Conservation (phyloP, 2,113 vertebrate species). For the Aegypius monachus region DNA sequence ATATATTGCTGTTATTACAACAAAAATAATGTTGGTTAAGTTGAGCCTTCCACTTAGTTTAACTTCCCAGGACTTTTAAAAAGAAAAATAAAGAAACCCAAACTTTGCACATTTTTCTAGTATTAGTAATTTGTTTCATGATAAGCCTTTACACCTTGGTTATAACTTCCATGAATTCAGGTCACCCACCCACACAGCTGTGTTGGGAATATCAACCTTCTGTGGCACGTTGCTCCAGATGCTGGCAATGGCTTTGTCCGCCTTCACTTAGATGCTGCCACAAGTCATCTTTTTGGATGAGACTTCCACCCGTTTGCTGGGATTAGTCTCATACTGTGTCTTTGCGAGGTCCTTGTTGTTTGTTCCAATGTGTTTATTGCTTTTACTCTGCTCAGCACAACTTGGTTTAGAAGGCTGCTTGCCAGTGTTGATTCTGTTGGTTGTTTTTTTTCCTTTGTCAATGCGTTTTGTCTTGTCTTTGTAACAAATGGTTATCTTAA, state of each 20-base stretch:
- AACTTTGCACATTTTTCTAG: not conserved
- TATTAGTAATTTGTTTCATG: not conserved
- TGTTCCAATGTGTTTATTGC: not conserved
- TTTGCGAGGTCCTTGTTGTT: not conserved
- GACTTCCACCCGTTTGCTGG: not conserved
- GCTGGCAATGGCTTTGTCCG: not conserved
- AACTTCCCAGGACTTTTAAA: not conserved
- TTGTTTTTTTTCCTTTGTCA: not conserved
- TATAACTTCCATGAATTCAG: not conserved
- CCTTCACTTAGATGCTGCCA: not conserved
- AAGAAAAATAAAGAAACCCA: not conserved
- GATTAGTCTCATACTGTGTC: not conserved
- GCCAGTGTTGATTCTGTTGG: not conserved
- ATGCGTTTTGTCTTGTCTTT: not conserved
- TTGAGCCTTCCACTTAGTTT: not conserved
- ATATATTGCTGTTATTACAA: not conserved
- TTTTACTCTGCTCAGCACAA: not conserved
- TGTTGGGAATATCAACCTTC: not conserved
- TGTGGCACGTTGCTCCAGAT: accelerated
- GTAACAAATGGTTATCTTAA: slow-evolving; percentile 16
- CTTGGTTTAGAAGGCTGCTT: not conserved
- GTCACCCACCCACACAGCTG: not conserved
- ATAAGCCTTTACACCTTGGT: not conserved
- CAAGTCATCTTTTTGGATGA: not conserved
- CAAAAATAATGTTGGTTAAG: not conserved